Percentiles rank a stretch among this genome's conserved stretches.
Conservation (phyloP, 2,113 vertebrate genomes). For the Hemibagrus wyckioides region DNA sequence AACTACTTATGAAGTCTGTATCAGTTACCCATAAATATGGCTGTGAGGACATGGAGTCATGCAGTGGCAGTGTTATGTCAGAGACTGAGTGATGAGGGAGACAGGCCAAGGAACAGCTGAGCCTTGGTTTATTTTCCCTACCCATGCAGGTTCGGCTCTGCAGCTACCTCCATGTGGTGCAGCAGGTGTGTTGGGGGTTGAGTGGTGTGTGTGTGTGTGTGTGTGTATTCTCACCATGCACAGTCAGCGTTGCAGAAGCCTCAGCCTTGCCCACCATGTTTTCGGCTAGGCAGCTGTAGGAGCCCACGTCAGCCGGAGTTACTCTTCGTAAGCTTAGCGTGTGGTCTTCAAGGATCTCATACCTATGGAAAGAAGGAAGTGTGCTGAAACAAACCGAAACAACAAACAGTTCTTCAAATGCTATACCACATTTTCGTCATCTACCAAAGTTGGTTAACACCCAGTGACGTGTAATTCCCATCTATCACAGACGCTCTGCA, state of each 20-base stretch:
- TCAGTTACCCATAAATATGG: neutral
- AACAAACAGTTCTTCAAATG: neutral
- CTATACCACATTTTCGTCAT: neutral
- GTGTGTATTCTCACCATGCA: slow-evolving; percentile 84
- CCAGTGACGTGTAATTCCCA: neutral
- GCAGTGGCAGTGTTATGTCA: slow-evolving; percentile 9
- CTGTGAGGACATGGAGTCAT: neutral
- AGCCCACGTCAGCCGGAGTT: slow-evolving; percentile 87
- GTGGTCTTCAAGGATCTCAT: slow-evolving; percentile 95
- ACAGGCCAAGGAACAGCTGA: slow-evolving; percentile 19
- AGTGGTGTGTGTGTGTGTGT: slow-evolving; percentile 12
- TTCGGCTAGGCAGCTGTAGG: slow-evolving; percentile 95
- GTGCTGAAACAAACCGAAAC: neutral
- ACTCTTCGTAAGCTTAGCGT: slow-evolving; percentile 95
- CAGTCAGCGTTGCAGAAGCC: slow-evolving; percentile 90
- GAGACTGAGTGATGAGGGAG: neutral
- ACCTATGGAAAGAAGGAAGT: slow-evolving; percentile 66
- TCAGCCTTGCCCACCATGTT: slow-evolving; percentile 99
- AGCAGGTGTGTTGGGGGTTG: slow-evolving; percentile 16
- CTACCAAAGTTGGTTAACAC: neutral
- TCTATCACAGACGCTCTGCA: neutral
- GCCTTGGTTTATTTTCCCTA: slow-evolving; percentile 10
- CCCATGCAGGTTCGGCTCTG: slow-evolving; percentile 1
- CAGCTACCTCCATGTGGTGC: slow-evolving; percentile 32
- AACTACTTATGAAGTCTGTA: neutral